phyloP scores from a whole-genome alignment of 2,113 vertebrate genomes.

The Pterocles orientalis region DNA sequence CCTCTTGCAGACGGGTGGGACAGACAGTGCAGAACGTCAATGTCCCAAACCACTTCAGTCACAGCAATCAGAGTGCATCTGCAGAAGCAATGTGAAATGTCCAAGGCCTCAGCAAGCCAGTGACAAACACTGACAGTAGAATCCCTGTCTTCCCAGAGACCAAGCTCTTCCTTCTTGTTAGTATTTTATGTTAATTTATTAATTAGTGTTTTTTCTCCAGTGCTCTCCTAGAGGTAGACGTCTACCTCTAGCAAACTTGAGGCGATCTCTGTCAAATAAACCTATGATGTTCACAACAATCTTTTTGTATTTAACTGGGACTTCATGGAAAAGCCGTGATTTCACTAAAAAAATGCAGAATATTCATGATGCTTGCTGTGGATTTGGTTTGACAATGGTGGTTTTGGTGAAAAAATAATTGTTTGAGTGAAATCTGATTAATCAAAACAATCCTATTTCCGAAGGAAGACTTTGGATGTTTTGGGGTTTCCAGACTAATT shows the following conservation, averaged over 20 bases:
- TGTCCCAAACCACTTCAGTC: neutral
- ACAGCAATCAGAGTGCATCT: neutral
- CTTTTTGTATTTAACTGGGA: neutral
- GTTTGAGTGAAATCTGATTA: neutral
- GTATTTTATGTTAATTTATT: neutral
- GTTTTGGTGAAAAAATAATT: neutral
- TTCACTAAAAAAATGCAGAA: neutral
- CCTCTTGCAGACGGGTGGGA: neutral
- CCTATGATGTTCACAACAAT: neutral
- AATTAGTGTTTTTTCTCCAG: neutral
- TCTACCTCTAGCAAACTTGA: neutral
- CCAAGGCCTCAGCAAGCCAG: neutral
- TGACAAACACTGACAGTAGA: neutral
- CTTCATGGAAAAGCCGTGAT: neutral
- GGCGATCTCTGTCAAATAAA: neutral
- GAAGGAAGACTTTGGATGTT: neutral
- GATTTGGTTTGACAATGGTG: neutral
- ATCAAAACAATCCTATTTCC: slow-evolving; percentile 33
- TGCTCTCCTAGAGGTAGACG: neutral
- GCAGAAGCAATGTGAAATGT: neutral
- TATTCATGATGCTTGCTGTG: neutral
- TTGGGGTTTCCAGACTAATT: slow-evolving; percentile 25
- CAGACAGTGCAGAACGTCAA: accelerated
- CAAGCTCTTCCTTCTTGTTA: neutral
- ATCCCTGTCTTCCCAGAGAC: neutral